Conservation (phyloP, 1,140 invertebrate genomes). For the Parasteatoda tepidariorum region DNA sequence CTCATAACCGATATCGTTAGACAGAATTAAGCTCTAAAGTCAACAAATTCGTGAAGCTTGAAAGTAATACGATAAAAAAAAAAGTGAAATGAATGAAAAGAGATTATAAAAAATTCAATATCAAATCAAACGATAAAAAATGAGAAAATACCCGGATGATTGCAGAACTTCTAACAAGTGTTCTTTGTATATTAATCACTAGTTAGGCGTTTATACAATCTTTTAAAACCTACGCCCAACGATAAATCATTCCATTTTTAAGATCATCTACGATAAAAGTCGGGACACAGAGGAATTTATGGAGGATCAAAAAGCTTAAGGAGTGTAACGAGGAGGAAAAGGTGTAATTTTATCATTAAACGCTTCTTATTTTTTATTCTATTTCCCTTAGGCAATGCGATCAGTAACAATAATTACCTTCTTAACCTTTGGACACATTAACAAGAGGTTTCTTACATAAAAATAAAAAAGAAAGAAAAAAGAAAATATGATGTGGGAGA, state of each 20-base stretch:
- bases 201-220: constrained; percentile 51
- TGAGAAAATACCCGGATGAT: neutral
- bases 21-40: constrained; percentile 29
- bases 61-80: neutral
- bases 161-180: constrained; percentile 30
- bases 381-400: neutral
- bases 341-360: constrained; percentile 56
- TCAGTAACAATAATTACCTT: constrained; percentile 35
- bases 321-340: neutral
- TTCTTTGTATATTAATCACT: constrained; percentile 55
- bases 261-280: constrained; percentile 41
- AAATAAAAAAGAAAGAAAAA: constrained; percentile 11
- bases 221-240: constrained; percentile 20
- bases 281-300: constrained; percentile 40
- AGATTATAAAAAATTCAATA: constrained; percentile 7
- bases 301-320: neutral
- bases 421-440: constrained; percentile 45
- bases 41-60: constrained; percentile 22
- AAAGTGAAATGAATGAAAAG: neutral
- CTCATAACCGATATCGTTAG: neutral
- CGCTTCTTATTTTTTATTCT: constrained; percentile 15
- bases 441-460: neutral
- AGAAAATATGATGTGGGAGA: neutral
- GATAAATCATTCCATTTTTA: constrained; percentile 33
- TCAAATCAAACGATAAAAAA: neutral